Base-by-base conservation (phyloP, 2,888 invertebrate genomes). In the Agrochola lota region DNA sequence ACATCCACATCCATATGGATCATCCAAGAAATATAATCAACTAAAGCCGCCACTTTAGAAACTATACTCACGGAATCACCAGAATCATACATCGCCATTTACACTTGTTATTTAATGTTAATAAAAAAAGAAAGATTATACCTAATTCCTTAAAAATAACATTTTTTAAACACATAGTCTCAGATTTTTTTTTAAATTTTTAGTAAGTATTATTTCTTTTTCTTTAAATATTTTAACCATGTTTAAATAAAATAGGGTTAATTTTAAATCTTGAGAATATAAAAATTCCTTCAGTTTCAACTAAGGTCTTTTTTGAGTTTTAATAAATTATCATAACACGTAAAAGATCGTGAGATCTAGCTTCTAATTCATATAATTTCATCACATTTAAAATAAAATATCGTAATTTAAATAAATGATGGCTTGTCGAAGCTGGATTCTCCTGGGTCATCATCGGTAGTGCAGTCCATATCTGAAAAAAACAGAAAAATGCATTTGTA, bases 41-140 rank as follows among this genome's bases (percentile, higher is more conserved):
- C 78, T 85, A 92, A 91, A 94, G 95, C 96, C 96, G 96, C 96
- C 96, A 96, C 96, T 94, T 91, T 90, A 84, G 78, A 81, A 81
- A 90, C 91, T 90, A 94, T 90, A 93, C 79, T 87, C 88, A 89
- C 79, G 80, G 79, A 92, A 87, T 78, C 76, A 72, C 85, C 85
- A 75, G 77, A 78, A 62, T 9, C 89, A 85, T 85, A 46, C 91
- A 88, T 88, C 92, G 63, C 57, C 91, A 84, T 80, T 52, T 90
- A 92, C 71, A 68, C 82, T 55, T 77, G 82, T 88, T 90, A 89
- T 86, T n/a, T 85, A 89, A 86, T 74, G 67, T 71, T 77, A 86
- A 81, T 73, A 82, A 76, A 87, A 71, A 78, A 70, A 40, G 55
- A 59, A 71, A 77, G 11, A 75, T 71, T 85, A 81, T 1, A 49